A percentile compares a stretch with the other conserved stretches of the same genome.
Conservation (phyloP, 2,797 vertebrate species). For the Sebastes nivosus region DNA sequence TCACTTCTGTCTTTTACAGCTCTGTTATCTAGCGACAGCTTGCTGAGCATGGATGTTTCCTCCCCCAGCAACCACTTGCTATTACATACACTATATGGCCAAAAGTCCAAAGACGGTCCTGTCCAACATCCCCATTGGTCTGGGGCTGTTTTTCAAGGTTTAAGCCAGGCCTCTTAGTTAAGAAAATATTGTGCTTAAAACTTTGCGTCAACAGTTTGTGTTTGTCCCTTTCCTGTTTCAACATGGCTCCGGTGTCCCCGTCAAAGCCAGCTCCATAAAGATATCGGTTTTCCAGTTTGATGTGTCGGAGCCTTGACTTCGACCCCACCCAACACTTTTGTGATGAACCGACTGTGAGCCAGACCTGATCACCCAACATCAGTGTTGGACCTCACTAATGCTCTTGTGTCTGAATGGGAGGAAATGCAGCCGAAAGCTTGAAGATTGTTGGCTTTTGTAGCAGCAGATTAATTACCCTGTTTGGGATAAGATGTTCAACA, state of each 20-base stretch:
- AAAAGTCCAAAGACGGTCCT: background rate
- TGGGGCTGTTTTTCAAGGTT: background rate
- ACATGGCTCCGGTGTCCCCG: background rate
- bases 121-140: background rate
- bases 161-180: background rate
- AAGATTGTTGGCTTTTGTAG: no score
- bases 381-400: background rate
- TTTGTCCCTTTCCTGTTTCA: background rate
- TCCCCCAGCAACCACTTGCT: background rate
- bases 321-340: background rate
- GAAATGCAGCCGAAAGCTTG: background rate
- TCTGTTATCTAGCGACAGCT: constrained; percentile 27
- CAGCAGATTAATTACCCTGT: no score
- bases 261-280: background rate
- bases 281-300: background rate
- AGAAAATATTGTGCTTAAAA: background rate
- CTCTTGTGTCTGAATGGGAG: background rate
- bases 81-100: background rate
- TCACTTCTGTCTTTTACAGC: constrained; percentile 9
- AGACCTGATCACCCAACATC: background rate
- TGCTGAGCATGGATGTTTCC: constrained; percentile 8
- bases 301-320: background rate
- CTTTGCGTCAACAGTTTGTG: no score
- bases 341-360: background rate
- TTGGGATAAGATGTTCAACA: no score